Conservation (phyloP, 2,888 invertebrate species). For the Cynaeus angustus region DNA sequence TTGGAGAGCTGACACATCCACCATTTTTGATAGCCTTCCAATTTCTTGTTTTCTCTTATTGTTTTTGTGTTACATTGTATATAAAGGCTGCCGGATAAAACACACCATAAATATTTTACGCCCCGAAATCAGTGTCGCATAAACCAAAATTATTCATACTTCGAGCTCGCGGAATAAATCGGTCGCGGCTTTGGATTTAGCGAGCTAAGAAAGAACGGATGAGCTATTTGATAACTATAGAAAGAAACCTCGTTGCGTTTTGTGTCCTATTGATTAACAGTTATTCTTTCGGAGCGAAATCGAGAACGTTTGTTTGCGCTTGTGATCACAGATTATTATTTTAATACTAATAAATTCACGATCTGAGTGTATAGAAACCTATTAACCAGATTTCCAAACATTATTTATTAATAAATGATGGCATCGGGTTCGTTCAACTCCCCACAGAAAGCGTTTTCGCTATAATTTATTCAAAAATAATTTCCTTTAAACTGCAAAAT, state of each 20-base stretch:
- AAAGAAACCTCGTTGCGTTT: constrained; percentile 14
- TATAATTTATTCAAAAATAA: neutral
- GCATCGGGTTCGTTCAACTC: constrained; percentile 1
- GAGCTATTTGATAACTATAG: constrained; percentile 14
- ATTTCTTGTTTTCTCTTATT: too few relatives aligned
- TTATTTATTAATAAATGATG: constrained; percentile 8
- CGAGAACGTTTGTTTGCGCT: constrained; percentile 7
- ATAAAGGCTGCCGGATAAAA: constrained; percentile 13
- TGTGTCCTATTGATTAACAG: constrained; percentile 23
- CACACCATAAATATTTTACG: constrained; percentile 25
- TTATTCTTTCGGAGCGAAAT: constrained; percentile 13
- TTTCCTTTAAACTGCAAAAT: neutral
- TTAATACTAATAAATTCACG: constrained; percentile 3
- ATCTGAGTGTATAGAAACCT: neutral
- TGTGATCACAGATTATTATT: neutral
- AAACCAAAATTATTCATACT: constrained; percentile 29
- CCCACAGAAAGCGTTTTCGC: constrained; percentile 2
- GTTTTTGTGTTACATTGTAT: too few relatives aligned
- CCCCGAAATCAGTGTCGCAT: constrained; percentile 14
- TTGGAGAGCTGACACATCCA: too few relatives aligned
- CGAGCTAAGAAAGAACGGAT: constrained; percentile 11
- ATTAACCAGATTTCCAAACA: constrained; percentile 8
- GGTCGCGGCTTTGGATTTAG: neutral
- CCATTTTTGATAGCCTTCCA: too few relatives aligned
- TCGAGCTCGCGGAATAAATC: constrained; percentile 18